A percentile compares a stretch with the other conserved stretches of the same genome.
Evolutionary conservation across 2,797 vertebrate genomes (phyloP).

Genomic region (Erpetoichthys calabaricus): DNA sequence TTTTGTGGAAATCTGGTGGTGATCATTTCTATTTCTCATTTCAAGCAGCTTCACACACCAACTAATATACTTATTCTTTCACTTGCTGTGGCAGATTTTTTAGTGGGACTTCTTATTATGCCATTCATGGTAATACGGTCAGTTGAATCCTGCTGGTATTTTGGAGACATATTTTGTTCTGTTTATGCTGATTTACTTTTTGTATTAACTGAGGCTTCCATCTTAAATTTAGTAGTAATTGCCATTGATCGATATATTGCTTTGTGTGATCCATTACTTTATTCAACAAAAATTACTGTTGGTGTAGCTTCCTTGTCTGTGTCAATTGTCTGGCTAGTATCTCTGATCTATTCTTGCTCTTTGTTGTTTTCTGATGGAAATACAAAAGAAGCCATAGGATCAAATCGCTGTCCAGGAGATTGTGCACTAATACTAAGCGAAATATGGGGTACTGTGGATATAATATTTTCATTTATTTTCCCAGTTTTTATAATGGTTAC

Average conservation of each 20-base stretch:
- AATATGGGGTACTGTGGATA: constrained; percentile 19
- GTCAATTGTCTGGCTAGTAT: constrained; percentile 30
- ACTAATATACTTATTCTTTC: constrained; percentile 57
- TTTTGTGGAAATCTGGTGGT: constrained; percentile 46
- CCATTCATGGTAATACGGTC: constrained; percentile 42
- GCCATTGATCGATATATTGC: constrained; percentile 45
- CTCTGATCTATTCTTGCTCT: constrained; percentile 24
- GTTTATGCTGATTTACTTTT: constrained; percentile 35
- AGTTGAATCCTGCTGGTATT: constrained; percentile 50
- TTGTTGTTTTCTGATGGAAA: constrained; percentile 12
- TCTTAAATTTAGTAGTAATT: constrained; percentile 52
- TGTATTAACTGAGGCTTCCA: constrained; percentile 46
- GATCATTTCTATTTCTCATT: constrained; percentile 50
- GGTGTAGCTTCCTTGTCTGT: constrained; percentile 20
- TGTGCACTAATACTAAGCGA: constrained; percentile 24
- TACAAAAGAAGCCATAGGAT: constrained; percentile 23
- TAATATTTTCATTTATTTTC: constrained; percentile 25
- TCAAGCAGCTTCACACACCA: constrained; percentile 51
- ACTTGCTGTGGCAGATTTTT: constrained; percentile 47
- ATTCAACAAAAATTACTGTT: constrained; percentile 19
- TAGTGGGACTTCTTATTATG: constrained; percentile 50
- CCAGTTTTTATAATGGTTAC: constrained; percentile 28
- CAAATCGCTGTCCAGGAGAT: too few relatives aligned
- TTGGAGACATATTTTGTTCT: constrained; percentile 44
- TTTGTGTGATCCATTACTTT: constrained; percentile 36